These are phyloP conservation scores for Spermophilus dauricus DNA, from an alignment of 2,113 vertebrate genomes.

Conservation along the genomic window DNA sequence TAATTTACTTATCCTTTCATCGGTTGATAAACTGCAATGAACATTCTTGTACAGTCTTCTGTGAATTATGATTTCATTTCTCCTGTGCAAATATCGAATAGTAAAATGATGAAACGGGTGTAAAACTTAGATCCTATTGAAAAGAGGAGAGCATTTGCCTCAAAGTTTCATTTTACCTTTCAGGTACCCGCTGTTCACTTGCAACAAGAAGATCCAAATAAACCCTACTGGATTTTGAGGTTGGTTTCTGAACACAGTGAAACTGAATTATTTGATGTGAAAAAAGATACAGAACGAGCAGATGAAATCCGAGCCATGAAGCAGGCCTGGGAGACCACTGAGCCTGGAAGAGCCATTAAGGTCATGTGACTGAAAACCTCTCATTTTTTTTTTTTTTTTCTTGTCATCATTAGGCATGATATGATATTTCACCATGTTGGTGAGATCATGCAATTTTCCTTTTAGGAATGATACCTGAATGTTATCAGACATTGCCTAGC, in stretches of 20 bases:
- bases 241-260: slow-evolving; percentile 91
- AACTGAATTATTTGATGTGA: slow-evolving; percentile 88
- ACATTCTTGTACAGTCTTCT: not conserved
- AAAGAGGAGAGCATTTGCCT: not conserved
- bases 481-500: not conserved
- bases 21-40: not conserved
- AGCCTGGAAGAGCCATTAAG: slow-evolving; percentile 93
- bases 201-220: slow-evolving; percentile 87
- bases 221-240: slow-evolving; percentile 91
- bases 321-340: slow-evolving; percentile 93
- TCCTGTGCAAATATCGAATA: not conserved
- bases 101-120: not conserved
- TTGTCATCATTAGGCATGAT: not conserved
- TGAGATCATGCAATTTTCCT: not conserved
- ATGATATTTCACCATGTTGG: not conserved
- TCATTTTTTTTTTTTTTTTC: not conserved
- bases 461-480: not conserved
- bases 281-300: slow-evolving; percentile 91
- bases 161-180: not conserved
- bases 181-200: slow-evolving; percentile 5
- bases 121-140: not conserved
- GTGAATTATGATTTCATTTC: not conserved
- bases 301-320: slow-evolving; percentile 95
- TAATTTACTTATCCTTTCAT: not conserved
- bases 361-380: slow-evolving; percentile 82